Percentiles rank a stretch among this genome's conserved stretches.
Conservation (phyloP, 1,140 invertebrate species). For the Micrasema longulum region DNA sequence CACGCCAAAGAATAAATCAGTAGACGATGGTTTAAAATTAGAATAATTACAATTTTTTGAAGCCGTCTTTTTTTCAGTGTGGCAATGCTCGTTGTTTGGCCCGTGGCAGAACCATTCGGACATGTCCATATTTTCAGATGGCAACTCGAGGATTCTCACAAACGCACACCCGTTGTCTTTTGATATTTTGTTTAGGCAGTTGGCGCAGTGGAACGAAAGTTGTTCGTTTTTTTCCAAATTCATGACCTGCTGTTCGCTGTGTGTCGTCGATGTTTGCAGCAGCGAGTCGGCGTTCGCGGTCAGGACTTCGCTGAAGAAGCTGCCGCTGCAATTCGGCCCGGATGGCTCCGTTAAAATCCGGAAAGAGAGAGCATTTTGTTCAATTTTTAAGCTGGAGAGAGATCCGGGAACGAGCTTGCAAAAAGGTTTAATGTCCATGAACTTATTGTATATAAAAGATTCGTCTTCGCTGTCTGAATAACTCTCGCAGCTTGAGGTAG, state of each 20-base stretch:
- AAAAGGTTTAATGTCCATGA: conserved; percentile 62
- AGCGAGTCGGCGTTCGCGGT: conserved; percentile 25
- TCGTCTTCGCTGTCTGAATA: conserved; percentile 51
- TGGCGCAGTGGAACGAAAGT: conserved; percentile 64
- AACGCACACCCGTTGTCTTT: conserved; percentile 59
- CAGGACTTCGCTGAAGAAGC: conserved; percentile 68
- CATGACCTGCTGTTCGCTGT: conserved; percentile 53
- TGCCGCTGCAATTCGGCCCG: conserved; percentile 59
- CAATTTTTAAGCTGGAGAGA: conserved; percentile 64
- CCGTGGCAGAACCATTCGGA: conserved; percentile 71
- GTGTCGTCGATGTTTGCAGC: neutral
- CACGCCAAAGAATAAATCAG: conserved; percentile 67
- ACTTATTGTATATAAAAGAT: conserved; percentile 56
- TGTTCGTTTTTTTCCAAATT: conserved; percentile 59
- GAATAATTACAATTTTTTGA: conserved; percentile 33
- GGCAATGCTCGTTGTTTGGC: conserved; percentile 49
- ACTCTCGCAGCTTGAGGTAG: conserved; percentile 50
- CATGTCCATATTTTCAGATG: conserved; percentile 67
- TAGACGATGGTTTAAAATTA: conserved; percentile 59
- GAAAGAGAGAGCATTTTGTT: conserved; percentile 64
- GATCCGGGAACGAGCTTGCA: conserved; percentile 66
- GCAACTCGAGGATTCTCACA: conserved; percentile 68
- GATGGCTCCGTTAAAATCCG: conserved; percentile 64
- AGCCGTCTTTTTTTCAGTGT: conserved; percentile 43
- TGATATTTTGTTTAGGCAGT: conserved; percentile 66